Evolutionary conservation across 2,888 invertebrate genomes (phyloP).

Genomic region (Catotricha subobsoleta): DNA sequence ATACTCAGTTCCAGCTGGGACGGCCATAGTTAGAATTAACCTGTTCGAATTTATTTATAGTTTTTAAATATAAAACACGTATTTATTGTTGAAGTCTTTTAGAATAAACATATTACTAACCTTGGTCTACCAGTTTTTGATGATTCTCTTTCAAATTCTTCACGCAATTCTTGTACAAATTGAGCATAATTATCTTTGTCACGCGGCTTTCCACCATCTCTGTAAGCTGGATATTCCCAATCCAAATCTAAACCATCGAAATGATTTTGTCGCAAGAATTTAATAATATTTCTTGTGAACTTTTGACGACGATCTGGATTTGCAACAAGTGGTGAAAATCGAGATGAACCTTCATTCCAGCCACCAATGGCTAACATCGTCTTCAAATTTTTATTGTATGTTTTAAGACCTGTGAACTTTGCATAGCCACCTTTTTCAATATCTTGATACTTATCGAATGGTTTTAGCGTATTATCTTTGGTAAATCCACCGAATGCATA

Average conservation of each 20-base stretch:
- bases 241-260: conserved; percentile 87
- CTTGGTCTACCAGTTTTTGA: conserved; percentile 61
- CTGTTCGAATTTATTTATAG: conserved; percentile 17
- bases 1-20: conserved; percentile 84
- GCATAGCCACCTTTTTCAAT: conserved; percentile 91
- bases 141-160: conserved; percentile 76
- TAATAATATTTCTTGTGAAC: conserved; percentile 66
- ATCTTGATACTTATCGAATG: conserved; percentile 90
- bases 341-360: conserved; percentile 81
- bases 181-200: conserved; percentile 77
- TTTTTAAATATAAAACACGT: background rate
- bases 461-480: conserved; percentile 76
- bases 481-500: conserved; percentile 88
- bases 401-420: conserved; percentile 82
- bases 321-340: conserved; percentile 78
- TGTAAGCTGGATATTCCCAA: conserved; percentile 43
- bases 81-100: too few relatives aligned
- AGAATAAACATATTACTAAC: conserved; percentile 1
- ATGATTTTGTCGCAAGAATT: conserved; percentile 77
- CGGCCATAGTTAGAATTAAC: conserved; percentile 78
- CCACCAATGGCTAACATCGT: conserved; percentile 81
- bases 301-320: conserved; percentile 55
- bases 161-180: conserved; percentile 71
- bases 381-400: conserved; percentile 80
- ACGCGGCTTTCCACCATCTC: conserved; percentile 50